These are phyloP conservation scores for Caenorhabditis becei DNA, from an alignment of 2,888 invertebrate genomes.

Conservation along the genomic window DNA sequence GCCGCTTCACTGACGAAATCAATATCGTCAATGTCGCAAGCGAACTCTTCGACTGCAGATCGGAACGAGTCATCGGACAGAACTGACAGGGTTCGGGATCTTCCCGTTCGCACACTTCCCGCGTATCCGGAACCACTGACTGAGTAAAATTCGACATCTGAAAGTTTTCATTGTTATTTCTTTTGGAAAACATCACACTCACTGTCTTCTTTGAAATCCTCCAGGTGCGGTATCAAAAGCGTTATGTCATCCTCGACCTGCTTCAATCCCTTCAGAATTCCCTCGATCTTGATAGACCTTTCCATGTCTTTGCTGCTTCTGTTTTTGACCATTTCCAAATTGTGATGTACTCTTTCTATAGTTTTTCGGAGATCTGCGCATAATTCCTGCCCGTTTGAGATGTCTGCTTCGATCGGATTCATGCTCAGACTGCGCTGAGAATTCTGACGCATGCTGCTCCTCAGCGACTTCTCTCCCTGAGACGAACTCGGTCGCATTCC, in stretches of 20 bases:
- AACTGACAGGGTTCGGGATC: slow-evolving; percentile 84
- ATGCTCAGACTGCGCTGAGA: slow-evolving; percentile 54
- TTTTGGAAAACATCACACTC: too few species aligned
- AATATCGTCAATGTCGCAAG: slow-evolving; percentile 66
- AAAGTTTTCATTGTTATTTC: slow-evolving; percentile 20
- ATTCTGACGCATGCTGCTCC: slow-evolving; percentile 48
- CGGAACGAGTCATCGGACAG: slow-evolving; percentile 96
- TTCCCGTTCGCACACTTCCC: slow-evolving; percentile 57
- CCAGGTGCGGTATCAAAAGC: slow-evolving; percentile 41
- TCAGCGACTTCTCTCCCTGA: slow-evolving; percentile 40
- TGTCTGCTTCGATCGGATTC: slow-evolving; percentile 61
- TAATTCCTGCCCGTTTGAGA: slow-evolving; percentile 59
- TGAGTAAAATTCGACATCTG: slow-evolving; percentile 59
- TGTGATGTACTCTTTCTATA: slow-evolving; percentile 65
- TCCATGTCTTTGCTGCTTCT: slow-evolving; percentile 72
- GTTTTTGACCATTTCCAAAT: slow-evolving; percentile 71
- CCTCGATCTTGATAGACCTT: slow-evolving; percentile 63
- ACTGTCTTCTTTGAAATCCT: slow-evolving; percentile 51
- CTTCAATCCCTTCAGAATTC: slow-evolving; percentile 46
- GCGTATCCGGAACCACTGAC: slow-evolving; percentile 54
- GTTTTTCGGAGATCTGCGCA: slow-evolving; percentile 67
- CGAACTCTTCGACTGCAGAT: slow-evolving; percentile 89
- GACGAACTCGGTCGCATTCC: slow-evolving; percentile 53
- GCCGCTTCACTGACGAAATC: slow-evolving; percentile 58
- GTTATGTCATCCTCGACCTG: slow-evolving; percentile 49